Base-by-base conservation (phyloP, 2,888 invertebrate species). In the Coleophora flavipennella region DNA sequence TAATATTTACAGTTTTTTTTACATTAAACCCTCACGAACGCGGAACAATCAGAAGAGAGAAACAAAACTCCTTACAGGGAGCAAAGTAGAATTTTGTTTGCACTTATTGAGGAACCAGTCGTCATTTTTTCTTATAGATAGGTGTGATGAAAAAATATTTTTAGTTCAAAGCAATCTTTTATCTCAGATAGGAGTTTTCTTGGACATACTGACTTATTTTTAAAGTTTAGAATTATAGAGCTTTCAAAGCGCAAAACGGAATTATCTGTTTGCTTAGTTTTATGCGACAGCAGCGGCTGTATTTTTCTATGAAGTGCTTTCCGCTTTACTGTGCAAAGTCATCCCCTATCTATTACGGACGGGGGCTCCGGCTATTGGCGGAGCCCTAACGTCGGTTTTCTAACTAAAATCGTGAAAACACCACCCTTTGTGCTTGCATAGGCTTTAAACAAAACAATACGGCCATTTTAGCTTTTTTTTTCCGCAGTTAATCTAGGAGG, bases 281-380 rank as follows among this genome's bases (percentile, higher is more conserved):
- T 43, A 6, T 20, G 20, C 20, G 20, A 4, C 3, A 20, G 49
- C 50, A 57, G 57, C 54, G 53, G 8, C 10, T 8, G 13, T 14
- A 27, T 39, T 60, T 55, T 41, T 62, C 78, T 78, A 78, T 73
- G 64, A 75, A 75, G 76, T 78, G 74, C 73, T 76, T 59, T 38
- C 0, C 33, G 77, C 76, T 77, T 44, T 41, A 41, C 55, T 56
- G 57, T 56, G 49, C 45, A 31, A 50, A 57, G 46, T 42, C 66
- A 67, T 63, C 75, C 78, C 78, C 78, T 79, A 76, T 78, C 77
- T 77, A 77, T 76, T 42, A 55, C 59, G 50, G 51, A 56, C 60
- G 59, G 55, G 63, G 60, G 57, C 60, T 57, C 49, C 51, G 54
- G 59, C 69, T 42, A 76, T 77, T 74, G 76, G 77, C 48, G 64